These are phyloP conservation scores for Philhelius pedissequus DNA, from an alignment of 2,888 invertebrate genomes.

Conservation along the genomic window DNA sequence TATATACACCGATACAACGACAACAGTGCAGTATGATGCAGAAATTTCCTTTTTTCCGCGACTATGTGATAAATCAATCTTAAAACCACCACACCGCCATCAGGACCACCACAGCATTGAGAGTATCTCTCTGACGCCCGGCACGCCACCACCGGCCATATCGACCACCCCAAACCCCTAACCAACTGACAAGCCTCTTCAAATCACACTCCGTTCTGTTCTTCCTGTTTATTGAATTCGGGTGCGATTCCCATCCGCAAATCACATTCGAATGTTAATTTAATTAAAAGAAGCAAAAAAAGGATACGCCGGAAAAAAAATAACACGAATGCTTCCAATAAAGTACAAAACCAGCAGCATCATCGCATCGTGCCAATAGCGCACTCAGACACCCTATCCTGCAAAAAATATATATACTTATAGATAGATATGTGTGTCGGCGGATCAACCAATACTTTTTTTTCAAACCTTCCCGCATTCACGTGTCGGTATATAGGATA, in stretches of 20 bases:
- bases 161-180: no score
- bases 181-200: slow-evolving; percentile 18
- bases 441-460: slow-evolving; percentile 10
- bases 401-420: not conserved
- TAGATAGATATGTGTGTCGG: not conserved
- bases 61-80: slow-evolving; percentile 61
- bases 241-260: slow-evolving; percentile 60
- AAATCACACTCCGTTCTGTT: slow-evolving; percentile 48
- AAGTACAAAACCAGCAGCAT: slow-evolving; percentile 45
- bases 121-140: not conserved
- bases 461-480: not conserved
- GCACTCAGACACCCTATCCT: slow-evolving; percentile 45
- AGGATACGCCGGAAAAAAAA: not conserved
- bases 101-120: slow-evolving; percentile 4
- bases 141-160: no score
- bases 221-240: slow-evolving; percentile 61
- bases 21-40: slow-evolving; percentile 10
- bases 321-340: not conserved
- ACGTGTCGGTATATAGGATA: slow-evolving; percentile 5
- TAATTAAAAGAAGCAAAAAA: slow-evolving; percentile 53
- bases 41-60: not conserved
- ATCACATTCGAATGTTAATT: slow-evolving; percentile 68
- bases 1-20: no score
- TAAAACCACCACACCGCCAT: slow-evolving; percentile 22
- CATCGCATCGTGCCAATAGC: slow-evolving; percentile 49